phyloP scores from a whole-genome alignment of 2,797 vertebrate genomes.

The Rhinoraja longicauda region DNA sequence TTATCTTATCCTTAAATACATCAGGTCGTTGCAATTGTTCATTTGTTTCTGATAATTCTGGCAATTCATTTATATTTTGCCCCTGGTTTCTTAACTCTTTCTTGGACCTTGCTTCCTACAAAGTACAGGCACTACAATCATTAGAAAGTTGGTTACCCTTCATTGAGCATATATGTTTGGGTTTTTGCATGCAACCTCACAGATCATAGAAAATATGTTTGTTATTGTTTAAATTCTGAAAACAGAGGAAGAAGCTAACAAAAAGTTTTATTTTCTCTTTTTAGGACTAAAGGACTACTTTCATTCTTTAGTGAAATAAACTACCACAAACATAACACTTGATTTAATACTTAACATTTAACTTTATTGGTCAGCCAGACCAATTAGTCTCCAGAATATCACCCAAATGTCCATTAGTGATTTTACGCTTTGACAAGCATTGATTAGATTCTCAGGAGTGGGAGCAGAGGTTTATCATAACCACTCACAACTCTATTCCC shows the following conservation, averaged over 20 bases:
- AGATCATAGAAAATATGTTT: not conserved
- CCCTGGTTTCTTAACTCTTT: conserved; percentile 17
- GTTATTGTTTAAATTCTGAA: too few relatives aligned
- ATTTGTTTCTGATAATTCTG: not conserved
- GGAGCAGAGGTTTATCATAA: not conserved
- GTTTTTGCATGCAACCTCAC: not conserved
- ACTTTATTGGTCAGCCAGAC: not conserved
- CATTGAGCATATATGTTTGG: not conserved
- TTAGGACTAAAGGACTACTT: not conserved
- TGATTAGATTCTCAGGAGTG: not conserved
- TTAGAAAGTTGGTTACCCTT: not conserved
- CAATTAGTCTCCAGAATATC: not conserved
- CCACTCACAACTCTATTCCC: not conserved
- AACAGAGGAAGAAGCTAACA: not conserved
- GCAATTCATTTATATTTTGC: conserved; percentile 25
- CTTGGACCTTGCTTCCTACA: conserved; percentile 1
- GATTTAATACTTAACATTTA: not conserved
- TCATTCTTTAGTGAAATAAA: not conserved
- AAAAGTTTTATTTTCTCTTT: not conserved
- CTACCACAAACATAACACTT: not conserved
- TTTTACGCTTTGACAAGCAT: not conserved
- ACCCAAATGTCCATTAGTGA: not conserved
- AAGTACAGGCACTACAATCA: not conserved
- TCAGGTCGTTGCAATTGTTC: conserved; percentile 6
- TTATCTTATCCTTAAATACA: not conserved